Evolutionary conservation across 1,140 invertebrate species (phyloP), one percentile per base, ranked within the genome.

Genomic region (Acarapis woodi): DNA sequence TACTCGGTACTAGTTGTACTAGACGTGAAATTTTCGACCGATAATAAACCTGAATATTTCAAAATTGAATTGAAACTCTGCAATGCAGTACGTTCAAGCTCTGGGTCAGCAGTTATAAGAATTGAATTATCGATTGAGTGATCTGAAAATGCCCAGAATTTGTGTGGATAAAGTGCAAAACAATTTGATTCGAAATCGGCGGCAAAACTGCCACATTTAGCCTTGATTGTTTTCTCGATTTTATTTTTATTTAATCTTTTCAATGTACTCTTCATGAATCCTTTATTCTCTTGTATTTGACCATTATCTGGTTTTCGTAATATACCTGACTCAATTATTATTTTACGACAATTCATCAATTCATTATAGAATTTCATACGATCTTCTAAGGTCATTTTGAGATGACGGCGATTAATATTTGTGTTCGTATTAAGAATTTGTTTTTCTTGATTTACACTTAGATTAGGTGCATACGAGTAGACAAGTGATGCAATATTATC

Each of bases 61-160:
- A 85, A 47, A 35, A 63, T 59, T 12, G 55, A 54, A 40, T 53
- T 54, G 42, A 62, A 64, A 39, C 62, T 58, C 54, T 73, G 73
- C 31, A 85, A 52, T 43, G 78, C 71, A 12, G 71, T 61, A 44
- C 76, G 71, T 52, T 90, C 82, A 35, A 57, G 41, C 44, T 83
- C 76, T 4, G 69, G 63, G 49, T 88, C 78, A n/a, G 70, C 65
- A 31, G 88, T 61, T 45, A 71, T 68, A 31, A 70, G 74, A 12
- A 90, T 61, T 46, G 73, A 73, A 52, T 83, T 78, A 5, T 68
- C 63, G 31, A 88, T 55, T 14, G 63, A 64, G 49, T 67, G 65
- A 49, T 74, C 70, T 50, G 70, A 78, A 51, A 80, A 90, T 2
- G 77, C 72, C 83, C 83, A 93, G 58, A 74, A 88, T 2, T 64